Evolutionary conservation across 37 sponge, comb jelly and placozoan species (phyloP), one percentile per base, ranked within the genome.

Genomic region (Eunapius fragilis): DNA sequence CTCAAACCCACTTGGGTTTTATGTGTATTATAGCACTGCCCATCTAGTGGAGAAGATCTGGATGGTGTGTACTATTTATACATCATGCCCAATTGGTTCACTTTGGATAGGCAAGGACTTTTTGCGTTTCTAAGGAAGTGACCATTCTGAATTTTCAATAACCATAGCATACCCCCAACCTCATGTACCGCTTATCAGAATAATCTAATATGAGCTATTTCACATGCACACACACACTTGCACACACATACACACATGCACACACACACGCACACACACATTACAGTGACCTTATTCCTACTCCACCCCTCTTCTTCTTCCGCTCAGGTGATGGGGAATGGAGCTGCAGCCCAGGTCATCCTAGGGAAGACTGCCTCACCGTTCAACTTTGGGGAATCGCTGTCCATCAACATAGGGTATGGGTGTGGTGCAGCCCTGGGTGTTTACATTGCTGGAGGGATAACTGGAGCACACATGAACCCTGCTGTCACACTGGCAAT

Each of bases 401-500:
- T 86, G 67, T 71, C 84, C 23, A 85, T 95, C 33, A 89, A 87
- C 67, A 34, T 89, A 70, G 92, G 92, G 33, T 95, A 78, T 48
- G 92, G 84, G 10, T 34, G 88, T 31, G 96, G 87, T 23, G 82
- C 93, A 25, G 74, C 81, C 45, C 77, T 93, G 23, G 96, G 92
- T 11, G 48, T 50, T 27, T 96, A 96, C 74, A 67, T 91, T 23
- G 88, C 94, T 11, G 75, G 67, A 13, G 93, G 91, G 19, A 77
- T 93, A 13, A 92, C 93, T 68, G 96, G 96, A n/a, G 96, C 78
- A 26, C 96, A 96, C 76, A 79, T 96, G 85, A 96, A 96, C 70
- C 96, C 96, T 25, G 96, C 96, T 68, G 92, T 96, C 6, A 90
- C 96, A 27, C 37, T 93, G 11, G 94, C 92, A 35, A 83, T 96